These are phyloP conservation scores for Drosophila anceps DNA, from an alignment of 2,888 invertebrate genomes.

Conservation along the genomic window DNA sequence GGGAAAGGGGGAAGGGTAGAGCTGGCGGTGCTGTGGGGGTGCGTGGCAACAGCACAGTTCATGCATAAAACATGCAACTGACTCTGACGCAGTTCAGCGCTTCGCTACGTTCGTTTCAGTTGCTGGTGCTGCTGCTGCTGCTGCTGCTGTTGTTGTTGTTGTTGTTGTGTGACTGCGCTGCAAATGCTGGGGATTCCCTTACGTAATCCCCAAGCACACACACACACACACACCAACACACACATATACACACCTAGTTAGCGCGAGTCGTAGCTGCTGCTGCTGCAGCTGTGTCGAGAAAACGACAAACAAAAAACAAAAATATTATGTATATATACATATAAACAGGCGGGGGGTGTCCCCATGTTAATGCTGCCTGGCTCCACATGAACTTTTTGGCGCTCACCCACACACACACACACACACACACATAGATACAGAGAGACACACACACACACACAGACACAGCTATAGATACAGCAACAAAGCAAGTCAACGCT, in stretches of 20 bases:
- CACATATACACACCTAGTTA: slow-evolving; percentile 11
- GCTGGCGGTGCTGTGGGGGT: background rate
- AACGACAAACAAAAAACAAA: slow-evolving; percentile 52
- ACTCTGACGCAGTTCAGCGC: slow-evolving; percentile 57
- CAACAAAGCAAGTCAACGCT: slow-evolving; percentile 28
- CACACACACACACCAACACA: slow-evolving; percentile 47
- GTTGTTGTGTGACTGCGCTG: slow-evolving; percentile 67
- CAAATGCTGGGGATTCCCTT: slow-evolving; percentile 84
- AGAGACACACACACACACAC: slow-evolving; percentile 28
- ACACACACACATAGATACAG: slow-evolving; percentile 23
- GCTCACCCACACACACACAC: slow-evolving; percentile 52
- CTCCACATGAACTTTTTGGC: slow-evolving; percentile 76
- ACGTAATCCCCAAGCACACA: slow-evolving; percentile 81
- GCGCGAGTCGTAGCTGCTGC: slow-evolving; percentile 21
- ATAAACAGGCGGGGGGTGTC: background rate
- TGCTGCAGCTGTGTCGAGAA: slow-evolving; percentile 54
- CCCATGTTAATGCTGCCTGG: slow-evolving; percentile 60
- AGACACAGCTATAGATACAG: slow-evolving; percentile 51
- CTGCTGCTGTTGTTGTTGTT: slow-evolving; percentile 73
- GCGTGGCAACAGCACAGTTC: slow-evolving; percentile 28
- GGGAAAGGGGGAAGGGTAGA: background rate
- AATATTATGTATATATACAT: slow-evolving; percentile 34
- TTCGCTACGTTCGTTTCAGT: slow-evolving; percentile 54
- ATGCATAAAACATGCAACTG: slow-evolving; percentile 72
- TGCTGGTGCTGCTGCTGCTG: slow-evolving; percentile 36